Percentiles rank a stretch among this genome's conserved stretches.
These are phyloP conservation scores for Acleris emargana DNA, from an alignment of 2,888 invertebrate species.

Conservation along the genomic window DNA sequence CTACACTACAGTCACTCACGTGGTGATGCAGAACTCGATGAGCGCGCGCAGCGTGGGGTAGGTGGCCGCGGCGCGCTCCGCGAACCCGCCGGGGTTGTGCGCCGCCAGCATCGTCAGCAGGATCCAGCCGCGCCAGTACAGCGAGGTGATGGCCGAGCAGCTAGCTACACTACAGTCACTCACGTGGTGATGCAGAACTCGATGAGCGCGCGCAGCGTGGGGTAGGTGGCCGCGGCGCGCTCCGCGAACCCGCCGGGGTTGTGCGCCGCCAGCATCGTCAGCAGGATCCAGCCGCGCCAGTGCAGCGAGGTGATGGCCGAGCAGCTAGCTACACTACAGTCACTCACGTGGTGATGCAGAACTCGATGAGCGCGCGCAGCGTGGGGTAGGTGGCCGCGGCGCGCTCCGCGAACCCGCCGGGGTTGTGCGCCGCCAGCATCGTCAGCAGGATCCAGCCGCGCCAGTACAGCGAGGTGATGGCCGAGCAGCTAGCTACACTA, in stretches of 20 bases:
- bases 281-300: conserved; percentile 96
- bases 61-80: conserved; percentile 92
- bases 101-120: conserved; percentile 90
- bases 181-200: conserved; percentile 54
- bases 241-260: conserved; percentile 95
- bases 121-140: conserved; percentile 98
- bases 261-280: conserved; percentile 91
- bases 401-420: conserved; percentile 91
- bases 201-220: conserved; percentile 94
- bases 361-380: conserved; percentile 92
- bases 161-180: conserved; percentile 49
- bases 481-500: conserved; percentile 56
- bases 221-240: conserved; percentile 94
- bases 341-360: conserved; percentile 71
- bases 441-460: conserved; percentile 91
- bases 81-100: conserved; percentile 95
- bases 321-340: no score
- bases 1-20: conserved; percentile 71
- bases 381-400: conserved; percentile 97
- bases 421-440: conserved; percentile 92
- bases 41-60: conserved; percentile 95
- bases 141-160: conserved; percentile 89
- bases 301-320: conserved; percentile 94
- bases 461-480: conserved; percentile 96
- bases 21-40: conserved; percentile 81